A percentile compares a stretch with the other conserved stretches of the same genome.
phyloP scores from a whole-genome alignment of 35 echinoderm and acorn worm species.

The Amphiura filiformis region DNA sequence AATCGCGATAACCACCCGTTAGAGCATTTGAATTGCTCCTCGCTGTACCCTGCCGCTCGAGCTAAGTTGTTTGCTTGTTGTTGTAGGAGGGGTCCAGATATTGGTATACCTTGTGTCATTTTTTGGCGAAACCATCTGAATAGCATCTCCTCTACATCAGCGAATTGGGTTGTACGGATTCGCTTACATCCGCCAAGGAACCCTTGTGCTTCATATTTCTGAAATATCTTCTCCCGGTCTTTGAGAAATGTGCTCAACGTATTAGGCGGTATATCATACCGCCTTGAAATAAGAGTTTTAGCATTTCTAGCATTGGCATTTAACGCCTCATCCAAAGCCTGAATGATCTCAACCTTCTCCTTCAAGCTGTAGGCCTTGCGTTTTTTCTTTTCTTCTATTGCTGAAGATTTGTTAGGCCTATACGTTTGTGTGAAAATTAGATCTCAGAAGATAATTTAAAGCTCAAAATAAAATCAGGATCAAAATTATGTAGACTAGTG shows the following conservation, averaged over 20 bases:
- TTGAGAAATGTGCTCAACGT: constrained; percentile 12
- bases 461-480: too few species aligned
- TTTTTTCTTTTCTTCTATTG: too few species aligned
- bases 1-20: constrained; percentile 17
- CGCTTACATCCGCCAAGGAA: background rate
- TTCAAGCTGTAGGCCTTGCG: background rate
- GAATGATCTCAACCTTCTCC: constrained; percentile 4
- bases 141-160: background rate
- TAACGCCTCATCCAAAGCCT: background rate
- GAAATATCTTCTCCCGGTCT: background rate
- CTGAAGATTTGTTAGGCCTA: too few species aligned
- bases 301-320: background rate
- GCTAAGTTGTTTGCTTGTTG: background rate
- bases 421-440: too few species aligned
- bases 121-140: background rate
- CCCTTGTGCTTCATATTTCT: background rate
- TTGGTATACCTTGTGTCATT: background rate
- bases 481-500: too few species aligned
- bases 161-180: background rate
- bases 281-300: background rate
- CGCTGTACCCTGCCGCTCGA: background rate
- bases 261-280: background rate
- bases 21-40: constrained; percentile 9
- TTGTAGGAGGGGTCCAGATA: constrained; percentile 10
- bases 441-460: too few species aligned